Conservation (phyloP, 2,888 invertebrate genomes). For the Noctua janthe region DNA sequence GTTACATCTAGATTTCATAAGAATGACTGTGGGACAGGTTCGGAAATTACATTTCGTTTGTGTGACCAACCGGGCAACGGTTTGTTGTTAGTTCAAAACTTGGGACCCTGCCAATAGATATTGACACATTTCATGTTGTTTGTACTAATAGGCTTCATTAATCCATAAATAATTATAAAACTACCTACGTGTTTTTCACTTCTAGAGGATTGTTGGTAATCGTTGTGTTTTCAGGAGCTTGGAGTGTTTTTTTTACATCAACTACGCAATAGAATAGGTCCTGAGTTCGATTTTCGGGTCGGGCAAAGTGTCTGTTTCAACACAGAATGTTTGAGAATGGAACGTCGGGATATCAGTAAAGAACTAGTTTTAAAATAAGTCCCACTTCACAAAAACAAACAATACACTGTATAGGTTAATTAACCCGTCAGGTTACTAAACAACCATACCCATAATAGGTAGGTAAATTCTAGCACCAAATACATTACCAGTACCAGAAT, state of each 20-base stretch:
- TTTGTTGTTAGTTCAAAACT: background rate
- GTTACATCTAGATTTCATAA: slow-evolving; percentile 17
- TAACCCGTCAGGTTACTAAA: background rate
- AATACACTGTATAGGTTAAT: background rate
- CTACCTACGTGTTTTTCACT: background rate
- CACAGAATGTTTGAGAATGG: background rate
- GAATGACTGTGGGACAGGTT: background rate
- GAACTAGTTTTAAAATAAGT: background rate
- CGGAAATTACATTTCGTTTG: slow-evolving; percentile 16
- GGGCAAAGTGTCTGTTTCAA: background rate
- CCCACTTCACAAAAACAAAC: background rate
- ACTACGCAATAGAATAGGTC: too few relatives aligned
- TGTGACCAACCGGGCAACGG: too few relatives aligned
- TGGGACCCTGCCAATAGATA: slow-evolving; percentile 9
- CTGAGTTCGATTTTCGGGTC: too few relatives aligned
- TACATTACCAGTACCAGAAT: slow-evolving; percentile 12
- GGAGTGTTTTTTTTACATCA: background rate
- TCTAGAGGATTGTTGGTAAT: background rate
- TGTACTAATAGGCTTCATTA: slow-evolving; percentile 9
- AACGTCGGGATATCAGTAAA: background rate
- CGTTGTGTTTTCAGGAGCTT: background rate
- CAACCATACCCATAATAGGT: background rate
- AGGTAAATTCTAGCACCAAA: slow-evolving; percentile 2
- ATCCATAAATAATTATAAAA: background rate
- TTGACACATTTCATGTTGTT: slow-evolving; percentile 8